These are phyloP conservation scores for Chrysodeixis includens DNA, from an alignment of 2,888 invertebrate genomes.

Conservation along the genomic window DNA sequence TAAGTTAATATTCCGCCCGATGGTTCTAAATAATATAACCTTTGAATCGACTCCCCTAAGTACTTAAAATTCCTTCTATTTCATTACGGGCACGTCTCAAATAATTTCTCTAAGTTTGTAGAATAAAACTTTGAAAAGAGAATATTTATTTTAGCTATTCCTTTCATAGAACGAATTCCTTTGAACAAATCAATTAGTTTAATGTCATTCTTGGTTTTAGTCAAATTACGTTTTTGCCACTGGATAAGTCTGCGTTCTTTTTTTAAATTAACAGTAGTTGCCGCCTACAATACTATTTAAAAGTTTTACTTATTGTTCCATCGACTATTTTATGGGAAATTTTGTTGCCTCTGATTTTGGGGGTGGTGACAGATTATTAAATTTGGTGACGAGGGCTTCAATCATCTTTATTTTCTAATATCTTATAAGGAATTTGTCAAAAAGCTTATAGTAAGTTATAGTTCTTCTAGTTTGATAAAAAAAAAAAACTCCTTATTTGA, in stretches of 20 bases:
- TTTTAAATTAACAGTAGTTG: background rate
- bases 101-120: background rate
- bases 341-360: no score
- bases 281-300: background rate
- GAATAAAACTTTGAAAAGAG: slow-evolving; percentile 8
- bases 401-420: no score
- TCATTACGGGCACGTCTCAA: background rate
- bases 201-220: background rate
- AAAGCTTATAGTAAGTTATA: no score
- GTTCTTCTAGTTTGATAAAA: no score
- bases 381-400: background rate
- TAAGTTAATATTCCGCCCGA: background rate
- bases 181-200: slow-evolving; percentile 30
- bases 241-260: background rate
- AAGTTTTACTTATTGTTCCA: background rate
- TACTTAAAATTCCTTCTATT: background rate
- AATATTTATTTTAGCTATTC: slow-evolving; percentile 16
- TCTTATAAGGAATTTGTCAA: no score
- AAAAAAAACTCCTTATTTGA: no score
- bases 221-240: background rate
- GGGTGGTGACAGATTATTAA: slow-evolving; percentile 1
- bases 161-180: slow-evolving; percentile 10
- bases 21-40: background rate
- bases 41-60: background rate
- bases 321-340: background rate